These are phyloP conservation scores for Eurytoma californica DNA, from an alignment of 2,888 invertebrate genomes.

Conservation along the genomic window DNA sequence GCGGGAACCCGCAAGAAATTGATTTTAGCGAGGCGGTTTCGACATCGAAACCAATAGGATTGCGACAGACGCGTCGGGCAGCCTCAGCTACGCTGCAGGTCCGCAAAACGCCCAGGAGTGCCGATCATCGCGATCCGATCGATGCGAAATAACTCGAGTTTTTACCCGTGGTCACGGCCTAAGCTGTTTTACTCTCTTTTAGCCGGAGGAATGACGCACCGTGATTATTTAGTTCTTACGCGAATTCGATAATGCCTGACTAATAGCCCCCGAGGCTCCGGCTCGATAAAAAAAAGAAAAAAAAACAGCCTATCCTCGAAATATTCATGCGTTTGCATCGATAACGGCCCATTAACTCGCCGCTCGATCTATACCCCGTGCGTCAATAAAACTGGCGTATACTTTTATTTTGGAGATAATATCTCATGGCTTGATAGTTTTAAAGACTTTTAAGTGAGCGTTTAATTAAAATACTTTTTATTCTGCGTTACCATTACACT, in stretches of 20 bases:
- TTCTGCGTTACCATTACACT: too few species aligned
- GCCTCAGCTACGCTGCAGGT: background rate
- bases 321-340: slow-evolving; percentile 19
- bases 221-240: slow-evolving; percentile 49
- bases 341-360: background rate
- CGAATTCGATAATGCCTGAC: slow-evolving; percentile 42
- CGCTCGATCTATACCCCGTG: too few species aligned
- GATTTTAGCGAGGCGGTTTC: background rate
- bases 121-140: slow-evolving; percentile 44
- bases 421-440: too few species aligned
- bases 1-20: background rate
- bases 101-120: background rate
- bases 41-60: background rate
- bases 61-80: background rate
- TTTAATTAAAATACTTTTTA: too few species aligned
- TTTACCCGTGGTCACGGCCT: slow-evolving; percentile 49
- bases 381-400: too few species aligned
- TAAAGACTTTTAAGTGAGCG: too few species aligned
- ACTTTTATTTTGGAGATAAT: too few species aligned
- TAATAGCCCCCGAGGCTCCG: slow-evolving; percentile 21
- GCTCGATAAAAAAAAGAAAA: background rate
- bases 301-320: slow-evolving; percentile 7
- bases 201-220: background rate
- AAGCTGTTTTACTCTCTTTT: background rate
- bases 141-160: slow-evolving; percentile 47